phyloP scores from a whole-genome alignment of 2,888 invertebrate genomes.

The Gortyna flavago region DNA sequence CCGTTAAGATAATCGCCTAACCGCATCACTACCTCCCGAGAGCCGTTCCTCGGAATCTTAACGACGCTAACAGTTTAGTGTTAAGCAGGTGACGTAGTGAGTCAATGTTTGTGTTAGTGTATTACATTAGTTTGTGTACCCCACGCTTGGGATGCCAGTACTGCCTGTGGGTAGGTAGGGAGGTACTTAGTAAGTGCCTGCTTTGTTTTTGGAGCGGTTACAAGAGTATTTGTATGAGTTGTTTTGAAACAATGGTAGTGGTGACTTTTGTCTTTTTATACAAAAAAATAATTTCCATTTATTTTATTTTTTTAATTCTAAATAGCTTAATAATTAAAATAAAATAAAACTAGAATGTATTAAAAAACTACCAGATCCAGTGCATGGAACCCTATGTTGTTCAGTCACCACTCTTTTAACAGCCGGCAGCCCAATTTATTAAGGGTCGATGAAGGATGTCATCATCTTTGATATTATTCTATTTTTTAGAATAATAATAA shows the following conservation, averaged over 20 bases:
- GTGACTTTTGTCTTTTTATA: not conserved
- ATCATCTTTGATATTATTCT: no score
- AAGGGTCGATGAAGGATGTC: no score
- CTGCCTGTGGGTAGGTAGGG: not conserved
- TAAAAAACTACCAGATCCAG: no score
- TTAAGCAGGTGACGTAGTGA: constrained; percentile 69
- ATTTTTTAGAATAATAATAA: no score
- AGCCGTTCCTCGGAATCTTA: constrained; percentile 70
- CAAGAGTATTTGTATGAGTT: constrained; percentile 14
- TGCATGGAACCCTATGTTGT: no score
- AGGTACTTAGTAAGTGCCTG: constrained; percentile 35
- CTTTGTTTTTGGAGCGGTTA: constrained; percentile 44
- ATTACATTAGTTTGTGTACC: constrained; percentile 66
- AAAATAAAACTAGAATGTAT: not conserved
- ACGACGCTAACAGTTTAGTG: constrained; percentile 78
- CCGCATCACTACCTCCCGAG: constrained; percentile 52
- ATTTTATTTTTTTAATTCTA: not conserved
- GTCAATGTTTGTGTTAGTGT: constrained; percentile 69
- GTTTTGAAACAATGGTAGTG: constrained; percentile 45
- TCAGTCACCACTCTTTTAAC: no score
- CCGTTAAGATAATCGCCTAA: constrained; percentile 29
- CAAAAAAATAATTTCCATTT: not conserved
- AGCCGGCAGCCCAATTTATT: no score
- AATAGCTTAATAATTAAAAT: not conserved
- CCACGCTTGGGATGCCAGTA: constrained; percentile 43